Evolutionary conservation across 2,113 vertebrate species (phyloP).

Genomic region (Sitta europaea): DNA sequence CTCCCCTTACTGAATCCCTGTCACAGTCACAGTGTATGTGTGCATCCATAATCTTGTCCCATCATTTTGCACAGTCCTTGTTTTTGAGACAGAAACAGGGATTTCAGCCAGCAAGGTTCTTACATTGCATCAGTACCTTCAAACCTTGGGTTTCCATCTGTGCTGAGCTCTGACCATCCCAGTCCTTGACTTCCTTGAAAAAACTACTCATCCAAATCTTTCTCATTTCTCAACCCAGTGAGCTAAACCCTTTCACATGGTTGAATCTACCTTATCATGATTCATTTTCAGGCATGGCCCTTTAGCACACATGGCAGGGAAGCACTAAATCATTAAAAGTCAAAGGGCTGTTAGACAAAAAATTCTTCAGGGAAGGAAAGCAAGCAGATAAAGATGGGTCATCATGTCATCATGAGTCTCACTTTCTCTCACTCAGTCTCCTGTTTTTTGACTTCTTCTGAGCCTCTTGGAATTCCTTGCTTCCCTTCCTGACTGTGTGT

Average conservation of each 20-base stretch:
- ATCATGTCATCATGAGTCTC: neutral
- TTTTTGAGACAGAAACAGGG: neutral
- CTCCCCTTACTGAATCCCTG: neutral
- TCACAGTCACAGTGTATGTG: neutral
- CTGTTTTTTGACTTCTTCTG: neutral
- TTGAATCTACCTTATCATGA: neutral
- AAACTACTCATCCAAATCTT: neutral
- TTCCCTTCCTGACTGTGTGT: neutral
- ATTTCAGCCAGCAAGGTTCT: neutral
- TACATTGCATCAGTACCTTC: neutral
- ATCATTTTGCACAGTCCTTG: neutral
- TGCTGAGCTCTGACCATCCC: neutral
- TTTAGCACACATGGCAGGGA: neutral
- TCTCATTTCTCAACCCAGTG: neutral
- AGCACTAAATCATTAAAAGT: neutral
- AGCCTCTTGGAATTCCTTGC: neutral
- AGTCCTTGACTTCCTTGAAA: neutral
- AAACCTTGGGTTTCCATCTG: neutral
- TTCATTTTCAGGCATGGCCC: neutral
- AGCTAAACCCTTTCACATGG: neutral
- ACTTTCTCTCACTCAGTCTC: neutral
- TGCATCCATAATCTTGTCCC: neutral
- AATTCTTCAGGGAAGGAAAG: neutral
- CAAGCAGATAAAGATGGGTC: neutral
- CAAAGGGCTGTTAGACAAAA: neutral